These are phyloP conservation scores for Hetaerina americana DNA, from an alignment of 1,140 invertebrate genomes.

Conservation along the genomic window DNA sequence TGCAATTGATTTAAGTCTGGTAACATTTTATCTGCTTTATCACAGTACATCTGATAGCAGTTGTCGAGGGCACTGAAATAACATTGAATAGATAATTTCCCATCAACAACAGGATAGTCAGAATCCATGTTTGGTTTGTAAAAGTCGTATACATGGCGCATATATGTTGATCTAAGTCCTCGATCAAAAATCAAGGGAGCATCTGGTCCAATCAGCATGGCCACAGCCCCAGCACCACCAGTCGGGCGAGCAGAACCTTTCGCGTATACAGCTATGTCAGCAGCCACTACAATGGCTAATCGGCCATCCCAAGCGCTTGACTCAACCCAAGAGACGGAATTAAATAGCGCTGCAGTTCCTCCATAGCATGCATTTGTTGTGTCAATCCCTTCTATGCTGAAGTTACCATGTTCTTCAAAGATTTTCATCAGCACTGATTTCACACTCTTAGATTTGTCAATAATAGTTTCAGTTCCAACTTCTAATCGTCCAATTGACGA, in stretches of 20 bases:
- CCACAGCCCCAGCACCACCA: conserved; percentile 93
- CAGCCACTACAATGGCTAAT: conserved; percentile 83
- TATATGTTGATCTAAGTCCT: conserved; percentile 68
- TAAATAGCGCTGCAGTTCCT: conserved; percentile 94
- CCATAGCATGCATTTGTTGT: conserved; percentile 98
- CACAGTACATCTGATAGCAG: conserved; percentile 75
- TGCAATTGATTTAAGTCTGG: too few species aligned
- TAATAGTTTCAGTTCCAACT: conserved; percentile 95
- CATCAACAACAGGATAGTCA: conserved; percentile 94
- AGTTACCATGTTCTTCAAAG: conserved; percentile 76
- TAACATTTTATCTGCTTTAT: conserved; percentile 57
- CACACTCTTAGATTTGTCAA: conserved; percentile 97
- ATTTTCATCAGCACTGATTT: conserved; percentile 95
- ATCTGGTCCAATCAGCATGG: conserved; percentile 88
- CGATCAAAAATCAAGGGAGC: conserved; percentile 79
- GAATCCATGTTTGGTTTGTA: conserved; percentile 94
- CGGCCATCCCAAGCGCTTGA: conserved; percentile 93
- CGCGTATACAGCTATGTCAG: conserved; percentile 93
- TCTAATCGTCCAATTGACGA: conserved; percentile 77
- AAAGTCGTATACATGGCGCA: conserved; percentile 95
- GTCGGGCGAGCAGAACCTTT: conserved; percentile 86
- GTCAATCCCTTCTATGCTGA: conserved; percentile 91
- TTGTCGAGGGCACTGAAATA: conserved; percentile 86
- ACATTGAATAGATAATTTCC: conserved; percentile 86
- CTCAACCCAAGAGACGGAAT: conserved; percentile 92